phyloP scores from a whole-genome alignment of 1,140 invertebrate species.

The Tribolium castaneum region DNA sequence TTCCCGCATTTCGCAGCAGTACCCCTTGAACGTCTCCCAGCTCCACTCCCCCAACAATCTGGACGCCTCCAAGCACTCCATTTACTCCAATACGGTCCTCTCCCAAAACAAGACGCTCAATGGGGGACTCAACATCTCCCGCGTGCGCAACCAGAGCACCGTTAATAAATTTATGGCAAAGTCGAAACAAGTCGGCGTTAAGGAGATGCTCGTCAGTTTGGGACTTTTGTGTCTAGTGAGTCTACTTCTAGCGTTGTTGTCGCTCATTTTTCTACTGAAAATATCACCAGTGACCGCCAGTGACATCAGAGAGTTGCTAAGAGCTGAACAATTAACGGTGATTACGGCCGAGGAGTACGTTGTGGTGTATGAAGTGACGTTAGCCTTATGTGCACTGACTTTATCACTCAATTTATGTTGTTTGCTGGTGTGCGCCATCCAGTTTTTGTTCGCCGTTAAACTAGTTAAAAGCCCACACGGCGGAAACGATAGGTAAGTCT shows the following conservation, averaged over 20 bases:
- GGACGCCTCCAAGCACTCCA: constrained; percentile 77
- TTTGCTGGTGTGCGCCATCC: constrained; percentile 91
- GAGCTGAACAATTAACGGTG: constrained; percentile 69
- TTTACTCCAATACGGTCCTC: constrained; percentile 69
- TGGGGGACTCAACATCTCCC: constrained; percentile 68
- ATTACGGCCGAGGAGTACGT: constrained; percentile 81
- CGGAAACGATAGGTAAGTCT: constrained; percentile 61
- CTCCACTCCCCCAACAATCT: constrained; percentile 51
- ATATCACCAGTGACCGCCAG: constrained; percentile 76
- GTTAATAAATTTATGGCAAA: constrained; percentile 67
- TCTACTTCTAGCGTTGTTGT: constrained; percentile 82
- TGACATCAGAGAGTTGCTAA: constrained; percentile 68
- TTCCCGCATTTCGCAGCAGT: constrained; percentile 57
- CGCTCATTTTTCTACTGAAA: constrained; percentile 86
- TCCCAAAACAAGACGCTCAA: constrained; percentile 64
- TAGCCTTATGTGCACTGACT: constrained; percentile 88
- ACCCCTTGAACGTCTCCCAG: constrained; percentile 60
- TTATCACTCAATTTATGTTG: constrained; percentile 90
- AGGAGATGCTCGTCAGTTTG: constrained; percentile 86
- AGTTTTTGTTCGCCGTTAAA: constrained; percentile 93
- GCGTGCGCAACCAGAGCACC: constrained; percentile 59
- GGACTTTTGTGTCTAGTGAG: constrained; percentile 88
- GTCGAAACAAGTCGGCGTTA: constrained; percentile 70
- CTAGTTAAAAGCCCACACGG: constrained; percentile 81
- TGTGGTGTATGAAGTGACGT: constrained; percentile 89